Percentiles rank a stretch among this genome's conserved stretches.
phyloP scores from a whole-genome alignment of 2,797 vertebrate genomes.

The Pangasius macronema region DNA sequence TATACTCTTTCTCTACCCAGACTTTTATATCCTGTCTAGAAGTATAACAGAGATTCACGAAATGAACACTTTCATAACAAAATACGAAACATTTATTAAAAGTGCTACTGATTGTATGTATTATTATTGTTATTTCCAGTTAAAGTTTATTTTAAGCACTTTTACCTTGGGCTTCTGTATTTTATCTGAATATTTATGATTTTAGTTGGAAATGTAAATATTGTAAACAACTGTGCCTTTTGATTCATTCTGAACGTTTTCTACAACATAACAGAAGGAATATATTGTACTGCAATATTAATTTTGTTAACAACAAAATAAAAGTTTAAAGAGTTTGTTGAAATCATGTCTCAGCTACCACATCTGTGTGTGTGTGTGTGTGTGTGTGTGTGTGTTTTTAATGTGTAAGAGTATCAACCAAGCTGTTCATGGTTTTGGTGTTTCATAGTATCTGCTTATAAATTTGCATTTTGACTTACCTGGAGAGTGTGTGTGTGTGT shows the following conservation, averaged over 20 bases:
- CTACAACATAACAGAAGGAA: slow-evolving; percentile 85
- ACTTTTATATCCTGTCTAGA: slow-evolving; percentile 66
- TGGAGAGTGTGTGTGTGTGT: background rate
- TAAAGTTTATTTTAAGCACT: slow-evolving; percentile 83
- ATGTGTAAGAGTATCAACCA: background rate
- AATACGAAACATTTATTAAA: slow-evolving; percentile 71
- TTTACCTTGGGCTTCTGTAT: slow-evolving; percentile 87
- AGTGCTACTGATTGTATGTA: slow-evolving; percentile 88
- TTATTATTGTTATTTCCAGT: slow-evolving; percentile 76
- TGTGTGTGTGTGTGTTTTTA: background rate
- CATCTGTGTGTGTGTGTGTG: background rate
- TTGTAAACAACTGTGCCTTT: slow-evolving; percentile 98
- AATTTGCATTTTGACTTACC: background rate
- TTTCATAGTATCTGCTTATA: background rate
- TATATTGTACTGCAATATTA: slow-evolving; percentile 85
- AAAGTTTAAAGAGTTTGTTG: slow-evolving; percentile 76
- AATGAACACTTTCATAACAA: slow-evolving; percentile 81
- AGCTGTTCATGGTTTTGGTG: background rate
- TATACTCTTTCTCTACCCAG: slow-evolving; percentile 30
- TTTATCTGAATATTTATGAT: slow-evolving; percentile 98
- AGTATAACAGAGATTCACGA: slow-evolving; percentile 73
- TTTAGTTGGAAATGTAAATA: slow-evolving; percentile 90
- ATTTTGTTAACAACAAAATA: slow-evolving; percentile 83
- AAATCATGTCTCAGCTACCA: slow-evolving; percentile 55
- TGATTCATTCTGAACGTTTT: slow-evolving; percentile 91